Percentiles rank a stretch among this genome's conserved stretches.
phyloP scores from a whole-genome alignment of 2,888 invertebrate species.

The Tillus elongatus region DNA sequence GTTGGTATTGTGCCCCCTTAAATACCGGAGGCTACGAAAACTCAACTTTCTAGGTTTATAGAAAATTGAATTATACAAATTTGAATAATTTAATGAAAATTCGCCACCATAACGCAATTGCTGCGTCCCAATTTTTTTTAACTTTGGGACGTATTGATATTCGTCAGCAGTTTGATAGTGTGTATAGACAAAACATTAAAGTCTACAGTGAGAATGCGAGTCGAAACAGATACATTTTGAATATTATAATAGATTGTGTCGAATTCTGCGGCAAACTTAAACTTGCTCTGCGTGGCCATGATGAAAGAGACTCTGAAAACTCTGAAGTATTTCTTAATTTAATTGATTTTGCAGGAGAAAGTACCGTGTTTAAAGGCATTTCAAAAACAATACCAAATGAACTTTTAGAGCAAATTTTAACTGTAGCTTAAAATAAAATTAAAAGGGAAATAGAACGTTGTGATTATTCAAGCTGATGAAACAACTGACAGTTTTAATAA shows the following conservation, averaged over 20 bases:
- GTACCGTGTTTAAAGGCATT: constrained; percentile 21
- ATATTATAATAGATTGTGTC: constrained; percentile 23
- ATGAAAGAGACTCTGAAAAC: constrained; percentile 19
- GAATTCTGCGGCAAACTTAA: constrained; percentile 24
- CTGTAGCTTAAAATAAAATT: constrained; percentile 21
- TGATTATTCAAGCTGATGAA: constrained; percentile 17
- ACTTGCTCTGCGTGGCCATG: constrained; percentile 22
- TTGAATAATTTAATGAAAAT: too few species aligned
- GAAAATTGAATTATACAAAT: too few species aligned
- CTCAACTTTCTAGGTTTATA: too few species aligned
- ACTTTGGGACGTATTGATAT: constrained; percentile 15
- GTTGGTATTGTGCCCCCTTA: too few species aligned
- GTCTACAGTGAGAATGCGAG: constrained; percentile 18
- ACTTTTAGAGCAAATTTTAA: constrained; percentile 24
- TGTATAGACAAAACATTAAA: constrained; percentile 8
- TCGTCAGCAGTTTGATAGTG: constrained; percentile 9
- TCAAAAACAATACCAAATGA: constrained; percentile 26
- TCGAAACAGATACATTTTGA: constrained; percentile 21
- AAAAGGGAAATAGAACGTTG: constrained; percentile 14
- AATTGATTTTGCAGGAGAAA: constrained; percentile 21
- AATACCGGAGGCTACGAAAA: too few species aligned
- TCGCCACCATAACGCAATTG: too few species aligned
- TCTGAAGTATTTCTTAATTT: constrained; percentile 15
- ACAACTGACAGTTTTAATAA: constrained; percentile 20
- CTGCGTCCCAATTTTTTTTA: too few species aligned